Conservation (phyloP, 2,888 invertebrate species). For the Pteria penguin region DNA sequence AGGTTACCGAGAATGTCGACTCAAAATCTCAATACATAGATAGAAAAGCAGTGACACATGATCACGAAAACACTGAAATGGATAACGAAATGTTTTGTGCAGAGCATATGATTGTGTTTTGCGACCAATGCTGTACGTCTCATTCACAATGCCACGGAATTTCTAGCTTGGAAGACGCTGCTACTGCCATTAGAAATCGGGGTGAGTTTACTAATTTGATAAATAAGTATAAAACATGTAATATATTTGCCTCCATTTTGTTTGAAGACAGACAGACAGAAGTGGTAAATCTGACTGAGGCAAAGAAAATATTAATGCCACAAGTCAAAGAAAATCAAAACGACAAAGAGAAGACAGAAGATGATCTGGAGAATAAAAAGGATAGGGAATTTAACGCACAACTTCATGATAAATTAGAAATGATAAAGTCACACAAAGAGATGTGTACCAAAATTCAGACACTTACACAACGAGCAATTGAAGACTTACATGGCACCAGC, state of each 20-base stretch:
- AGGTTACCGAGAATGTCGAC: background rate
- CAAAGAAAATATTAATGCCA: too few relatives aligned
- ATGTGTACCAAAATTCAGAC: conserved; percentile 3
- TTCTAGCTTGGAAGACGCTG: background rate
- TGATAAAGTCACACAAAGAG: background rate
- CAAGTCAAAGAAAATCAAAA: too few relatives aligned
- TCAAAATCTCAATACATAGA: conserved; percentile 18
- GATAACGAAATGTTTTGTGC: conserved; percentile 31
- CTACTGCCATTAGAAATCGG: background rate
- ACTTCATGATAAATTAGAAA: too few relatives aligned
- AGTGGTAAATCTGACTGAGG: too few relatives aligned
- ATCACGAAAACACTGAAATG: conserved; percentile 16
- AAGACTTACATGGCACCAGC: background rate
- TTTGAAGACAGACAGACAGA: conserved; percentile 21
- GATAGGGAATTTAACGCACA: too few relatives aligned
- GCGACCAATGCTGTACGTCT: background rate
- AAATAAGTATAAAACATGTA: conserved; percentile 4
- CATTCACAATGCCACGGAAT: conserved; percentile 12
- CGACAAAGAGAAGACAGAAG: too few relatives aligned
- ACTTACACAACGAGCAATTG: background rate
- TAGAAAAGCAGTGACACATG: conserved; percentile 13
- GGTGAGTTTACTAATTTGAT: conserved; percentile 9
- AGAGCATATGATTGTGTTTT: conserved; percentile 12
- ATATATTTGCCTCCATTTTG: conserved; percentile 12
- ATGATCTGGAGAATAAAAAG: too few relatives aligned